Conservation (phyloP, 2,888 invertebrate species). For the Oxycera nigricornis region DNA sequence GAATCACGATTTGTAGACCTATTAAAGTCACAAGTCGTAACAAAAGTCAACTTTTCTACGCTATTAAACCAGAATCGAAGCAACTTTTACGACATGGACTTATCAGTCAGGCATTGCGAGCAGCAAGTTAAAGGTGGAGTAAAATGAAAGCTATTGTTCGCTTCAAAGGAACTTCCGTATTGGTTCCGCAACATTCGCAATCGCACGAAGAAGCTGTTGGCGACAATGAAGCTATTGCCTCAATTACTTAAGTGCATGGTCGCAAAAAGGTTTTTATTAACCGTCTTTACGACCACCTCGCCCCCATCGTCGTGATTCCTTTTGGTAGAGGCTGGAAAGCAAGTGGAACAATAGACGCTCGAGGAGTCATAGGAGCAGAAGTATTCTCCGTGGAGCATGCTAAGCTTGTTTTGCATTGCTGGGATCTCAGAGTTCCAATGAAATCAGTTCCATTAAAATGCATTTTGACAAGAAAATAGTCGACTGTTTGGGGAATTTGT, state of each 20-base stretch:
- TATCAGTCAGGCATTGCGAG: not conserved
- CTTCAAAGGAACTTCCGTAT: not conserved
- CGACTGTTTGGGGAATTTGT: not conserved
- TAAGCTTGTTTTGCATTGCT: not conserved
- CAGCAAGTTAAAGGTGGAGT: not conserved
- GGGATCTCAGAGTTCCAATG: not conserved
- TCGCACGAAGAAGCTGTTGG: not conserved
- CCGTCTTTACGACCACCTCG: not conserved
- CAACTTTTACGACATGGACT: not conserved
- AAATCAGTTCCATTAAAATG: not conserved
- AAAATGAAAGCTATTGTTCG: not conserved
- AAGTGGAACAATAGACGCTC: not conserved
- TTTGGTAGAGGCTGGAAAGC: not conserved
- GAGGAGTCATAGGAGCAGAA: not conserved
- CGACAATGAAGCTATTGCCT: slow-evolving; percentile 25
- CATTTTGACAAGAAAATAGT: not conserved
- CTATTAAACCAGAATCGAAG: slow-evolving; percentile 1
- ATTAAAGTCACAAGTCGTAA: slow-evolving; percentile 20
- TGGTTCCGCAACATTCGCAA: not conserved
- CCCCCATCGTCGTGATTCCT: not conserved
- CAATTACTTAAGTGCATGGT: slow-evolving; percentile 30
- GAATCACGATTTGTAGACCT: not conserved
- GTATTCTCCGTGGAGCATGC: not conserved
- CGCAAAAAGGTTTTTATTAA: slow-evolving; percentile 16
- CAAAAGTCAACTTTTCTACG: slow-evolving; percentile 20